Percentiles rank a stretch among this genome's conserved stretches.
Conservation (phyloP, 2,113 vertebrate species). For the Myotis brandtii region DNA sequence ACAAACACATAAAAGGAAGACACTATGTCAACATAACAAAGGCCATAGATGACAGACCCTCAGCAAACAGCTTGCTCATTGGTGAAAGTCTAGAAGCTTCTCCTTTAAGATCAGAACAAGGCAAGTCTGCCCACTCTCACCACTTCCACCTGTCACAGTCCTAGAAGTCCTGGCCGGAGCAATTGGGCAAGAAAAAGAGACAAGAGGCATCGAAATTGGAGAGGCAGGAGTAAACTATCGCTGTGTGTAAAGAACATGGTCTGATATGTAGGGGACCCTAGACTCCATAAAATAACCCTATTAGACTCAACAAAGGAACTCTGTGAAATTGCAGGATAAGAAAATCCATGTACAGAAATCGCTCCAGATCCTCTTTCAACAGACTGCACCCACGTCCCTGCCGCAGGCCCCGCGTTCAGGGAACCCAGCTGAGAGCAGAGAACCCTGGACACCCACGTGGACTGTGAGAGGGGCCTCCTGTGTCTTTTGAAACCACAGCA, state of each 20-base stretch:
- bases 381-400: background rate
- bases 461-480: background rate
- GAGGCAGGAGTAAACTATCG: background rate
- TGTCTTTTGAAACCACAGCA: background rate
- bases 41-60: background rate
- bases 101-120: too few relatives aligned
- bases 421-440: background rate
- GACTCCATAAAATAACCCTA: background rate
- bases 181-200: background rate
- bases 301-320: background rate
- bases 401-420: background rate
- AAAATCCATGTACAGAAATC: background rate
- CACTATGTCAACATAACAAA: background rate
- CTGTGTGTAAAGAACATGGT: background rate
- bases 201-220: background rate
- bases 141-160: accelerated
- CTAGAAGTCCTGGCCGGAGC: background rate
- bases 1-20: background rate
- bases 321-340: background rate
- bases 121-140: accelerated
- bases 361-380: background rate
- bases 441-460: background rate
- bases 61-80: background rate
- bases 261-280: background rate
- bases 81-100: background rate